phyloP scores from a whole-genome alignment of 2,888 invertebrate genomes.

The Mimumesa dahlbomi region DNA sequence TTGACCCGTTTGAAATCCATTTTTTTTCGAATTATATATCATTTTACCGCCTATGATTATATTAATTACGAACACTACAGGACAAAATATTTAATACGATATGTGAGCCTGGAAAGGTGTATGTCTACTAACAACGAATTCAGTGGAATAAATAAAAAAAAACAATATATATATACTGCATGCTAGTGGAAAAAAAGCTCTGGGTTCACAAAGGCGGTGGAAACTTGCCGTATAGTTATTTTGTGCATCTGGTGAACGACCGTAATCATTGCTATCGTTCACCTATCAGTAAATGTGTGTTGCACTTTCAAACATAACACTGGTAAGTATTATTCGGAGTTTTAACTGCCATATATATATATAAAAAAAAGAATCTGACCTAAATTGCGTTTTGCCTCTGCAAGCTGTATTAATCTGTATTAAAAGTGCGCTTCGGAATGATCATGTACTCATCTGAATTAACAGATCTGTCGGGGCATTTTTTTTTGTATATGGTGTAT shows the following conservation, averaged over 20 bases:
- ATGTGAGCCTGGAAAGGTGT: too few species aligned
- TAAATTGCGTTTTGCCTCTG: constrained; percentile 26
- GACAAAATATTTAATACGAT: too few species aligned
- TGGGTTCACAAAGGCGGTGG: constrained; percentile 16
- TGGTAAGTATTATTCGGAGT: constrained; percentile 17
- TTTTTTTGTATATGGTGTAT: constrained; percentile 39
- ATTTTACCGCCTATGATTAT: too few species aligned
- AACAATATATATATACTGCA: too few species aligned
- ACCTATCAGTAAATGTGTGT: constrained; percentile 1
- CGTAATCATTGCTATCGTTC: constrained; percentile 18
- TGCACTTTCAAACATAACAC: constrained; percentile 17
- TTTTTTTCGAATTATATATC: too few species aligned
- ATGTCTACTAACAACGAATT: too few species aligned
- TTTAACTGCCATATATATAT: too few species aligned
- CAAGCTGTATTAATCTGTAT: constrained; percentile 24
- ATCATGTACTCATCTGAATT: constrained; percentile 24
- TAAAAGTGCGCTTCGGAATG: constrained; percentile 29
- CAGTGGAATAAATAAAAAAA: too few species aligned
- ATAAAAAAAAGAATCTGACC: constrained; percentile 15
- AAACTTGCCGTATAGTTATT: constrained; percentile 12
- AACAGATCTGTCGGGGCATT: constrained; percentile 29
- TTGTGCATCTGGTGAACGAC: constrained; percentile 16
- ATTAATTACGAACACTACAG: too few species aligned
- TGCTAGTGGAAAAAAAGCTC: constrained; percentile 30
- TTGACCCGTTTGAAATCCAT: too few species aligned